These are phyloP conservation scores for Limanda limanda DNA, from an alignment of 2,113 vertebrate genomes.

Conservation along the genomic window DNA sequence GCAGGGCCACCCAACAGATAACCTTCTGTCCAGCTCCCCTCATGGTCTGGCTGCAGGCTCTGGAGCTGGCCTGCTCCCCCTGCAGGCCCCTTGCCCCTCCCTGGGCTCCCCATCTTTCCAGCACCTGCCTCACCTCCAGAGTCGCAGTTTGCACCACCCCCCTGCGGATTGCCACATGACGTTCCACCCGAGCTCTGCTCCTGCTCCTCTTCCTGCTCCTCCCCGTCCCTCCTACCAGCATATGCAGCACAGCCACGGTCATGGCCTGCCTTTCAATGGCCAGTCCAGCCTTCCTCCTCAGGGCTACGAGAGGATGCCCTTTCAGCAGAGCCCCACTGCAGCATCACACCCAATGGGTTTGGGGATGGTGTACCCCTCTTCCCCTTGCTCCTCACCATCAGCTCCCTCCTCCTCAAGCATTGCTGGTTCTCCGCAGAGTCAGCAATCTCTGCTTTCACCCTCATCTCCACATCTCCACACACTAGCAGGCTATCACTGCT, in stretches of 20 bases:
- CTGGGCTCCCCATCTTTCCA: conserved; percentile 89
- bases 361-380: conserved; percentile 88
- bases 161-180: conserved; percentile 90
- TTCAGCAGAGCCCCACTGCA: conserved; percentile 87
- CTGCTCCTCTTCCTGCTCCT: conserved; percentile 80
- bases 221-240: conserved; percentile 88
- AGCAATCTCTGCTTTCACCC: conserved; percentile 81
- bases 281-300: conserved; percentile 90
- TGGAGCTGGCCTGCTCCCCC: conserved; percentile 86
- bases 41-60: conserved; percentile 88
- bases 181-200: conserved; percentile 87
- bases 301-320: conserved; percentile 89
- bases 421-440: conserved; percentile 78
- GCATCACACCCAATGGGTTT: conserved; percentile 87
- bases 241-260: conserved; percentile 86
- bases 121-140: conserved; percentile 91
- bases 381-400: conserved; percentile 80
- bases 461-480: conserved; percentile 86
- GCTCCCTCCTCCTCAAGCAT: conserved; percentile 79
- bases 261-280: conserved; percentile 87
- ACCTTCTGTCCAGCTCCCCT: conserved; percentile 87
- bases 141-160: conserved; percentile 86
- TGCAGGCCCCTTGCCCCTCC: conserved; percentile 83
- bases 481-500: conserved; percentile 86
- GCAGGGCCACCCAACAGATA: conserved; percentile 87